Evolutionary conservation across 2,797 vertebrate species (phyloP), one percentile per base, ranked within the genome.

Genomic region (Myotis vivesi): DNA sequence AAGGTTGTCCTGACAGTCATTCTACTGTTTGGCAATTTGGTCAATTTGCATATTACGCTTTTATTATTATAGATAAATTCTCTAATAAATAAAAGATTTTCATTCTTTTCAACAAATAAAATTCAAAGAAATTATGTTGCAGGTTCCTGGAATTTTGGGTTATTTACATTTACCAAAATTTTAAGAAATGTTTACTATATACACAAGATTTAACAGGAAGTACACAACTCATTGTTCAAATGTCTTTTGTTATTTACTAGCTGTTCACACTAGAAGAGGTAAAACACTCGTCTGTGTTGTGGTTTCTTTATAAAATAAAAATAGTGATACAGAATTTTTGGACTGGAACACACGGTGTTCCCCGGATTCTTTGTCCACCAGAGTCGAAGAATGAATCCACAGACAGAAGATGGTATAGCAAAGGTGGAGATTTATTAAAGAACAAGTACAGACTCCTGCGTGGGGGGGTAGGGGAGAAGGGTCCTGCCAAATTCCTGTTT

Each of bases 251-350:
- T 16, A 87, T 1, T 12, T 57, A 28, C 17, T 38, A 71, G 17
- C 12, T 93, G 3, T 71, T 79, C 84, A 84, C 20, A 84, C 6
- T 72, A 68, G 16, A 10, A 33, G 51, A 49, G 30, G 75, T 55
- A 51, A 57, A 76, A 44, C 6, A 44, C 1, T 79, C 80, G 3
- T 44, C 10, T 53, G 6, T 83, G 19, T 17, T 68, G 23, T 38
- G 9, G 9, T 68, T 92, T 75, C 68, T 36, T 79, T 72, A 6
- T 80, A 72, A 91, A 38, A 44, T 81, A 4, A 76, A 94, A 66
- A 30, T 10, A 33, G 36, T 28, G 57, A 59, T 59, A 59, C 23
- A 5, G 57, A 59, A 59, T 59, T 59, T 28, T 59, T 28, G 57
- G 57, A 25, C 57, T 59, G 57, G 25, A 28, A 12, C 25, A 28